Evolutionary conservation across 2,888 invertebrate species (phyloP).

Genomic region (Digitonthophagus gazella): DNA sequence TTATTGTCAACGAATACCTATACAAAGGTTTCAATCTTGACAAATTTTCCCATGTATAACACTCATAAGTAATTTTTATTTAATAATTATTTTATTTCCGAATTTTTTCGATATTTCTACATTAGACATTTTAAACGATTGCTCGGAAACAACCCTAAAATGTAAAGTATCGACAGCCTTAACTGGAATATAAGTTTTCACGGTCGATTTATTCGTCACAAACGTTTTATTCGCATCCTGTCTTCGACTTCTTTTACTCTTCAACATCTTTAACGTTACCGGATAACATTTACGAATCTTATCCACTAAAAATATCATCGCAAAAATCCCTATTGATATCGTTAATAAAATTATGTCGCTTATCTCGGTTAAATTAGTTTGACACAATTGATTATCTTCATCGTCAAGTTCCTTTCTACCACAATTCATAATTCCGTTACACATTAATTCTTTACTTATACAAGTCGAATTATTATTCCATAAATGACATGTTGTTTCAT

Average conservation of each 20-base stretch:
- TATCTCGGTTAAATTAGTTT: slow-evolving; percentile 21
- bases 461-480: slow-evolving; percentile 27
- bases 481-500: slow-evolving; percentile 31
- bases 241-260: slow-evolving; percentile 1
- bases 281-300: slow-evolving; percentile 22
- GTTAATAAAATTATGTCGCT: slow-evolving; percentile 9
- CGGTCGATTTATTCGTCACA: slow-evolving; percentile 17
- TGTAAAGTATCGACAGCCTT: slow-evolving; percentile 23
- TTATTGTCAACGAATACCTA: too few species aligned
- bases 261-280: background rate
- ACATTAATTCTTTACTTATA: slow-evolving; percentile 31
- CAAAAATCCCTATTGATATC: slow-evolving; percentile 11
- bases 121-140: slow-evolving; percentile 17
- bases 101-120: too few species aligned
- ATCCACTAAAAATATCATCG: slow-evolving; percentile 14
- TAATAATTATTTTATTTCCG: too few species aligned
- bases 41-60: too few species aligned
- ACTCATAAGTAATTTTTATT: too few species aligned
- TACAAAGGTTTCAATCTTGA: too few species aligned
- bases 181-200: slow-evolving; percentile 26
- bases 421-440: slow-evolving; percentile 35
- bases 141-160: slow-evolving; percentile 18
- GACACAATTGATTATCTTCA: slow-evolving; percentile 31
- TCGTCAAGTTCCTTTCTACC: slow-evolving; percentile 29
- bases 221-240: slow-evolving; percentile 22